These are phyloP conservation scores for Bombyx mori DNA, from an alignment of 1,140 invertebrate species.

Conservation along the genomic window ASM3026992v2 NC_085120.1:270501-271000, in stretches of 20 bases:
- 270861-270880: slow-evolving; percentile 8
- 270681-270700: slow-evolving; percentile 77
- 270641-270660: slow-evolving; percentile 86
- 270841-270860: too few species aligned
- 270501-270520: too few species aligned
- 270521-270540: too few species aligned
- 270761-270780: slow-evolving; percentile 80
- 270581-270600: too few species aligned
- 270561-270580: too few species aligned
- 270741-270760: slow-evolving; percentile 75
- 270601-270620: slow-evolving; percentile 23
- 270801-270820: too few species aligned
- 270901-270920: slow-evolving; percentile 12
- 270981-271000: too few species aligned
- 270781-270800: too few species aligned
- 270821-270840: too few species aligned
- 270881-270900: not conserved
- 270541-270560: too few species aligned
- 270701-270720: slow-evolving; percentile 75
- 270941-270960: too few species aligned
- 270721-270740: slow-evolving; percentile 77
- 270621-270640: slow-evolving; percentile 87
- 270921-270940: slow-evolving; percentile 11
- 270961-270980: too few species aligned
- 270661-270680: slow-evolving; percentile 89